These are phyloP conservation scores for Sphaerodactylus townsendi DNA, from an alignment of 2,113 vertebrate species.

Conservation along the genomic window DNA sequence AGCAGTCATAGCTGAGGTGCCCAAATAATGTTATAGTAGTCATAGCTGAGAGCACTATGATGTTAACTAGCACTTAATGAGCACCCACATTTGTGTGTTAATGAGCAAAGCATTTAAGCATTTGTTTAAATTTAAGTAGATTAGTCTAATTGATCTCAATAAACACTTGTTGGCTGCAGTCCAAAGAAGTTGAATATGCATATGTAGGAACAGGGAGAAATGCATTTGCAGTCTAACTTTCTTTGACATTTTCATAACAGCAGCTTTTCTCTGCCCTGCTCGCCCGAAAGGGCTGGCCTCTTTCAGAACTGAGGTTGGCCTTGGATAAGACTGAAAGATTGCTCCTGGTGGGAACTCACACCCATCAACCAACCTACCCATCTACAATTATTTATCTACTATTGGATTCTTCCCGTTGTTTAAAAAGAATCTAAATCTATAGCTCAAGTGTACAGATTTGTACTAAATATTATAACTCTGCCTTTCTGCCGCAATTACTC, in stretches of 20 bases:
- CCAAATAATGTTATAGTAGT: not conserved
- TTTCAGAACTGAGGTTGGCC: not conserved
- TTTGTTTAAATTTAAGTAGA: not conserved
- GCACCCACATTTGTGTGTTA: not conserved
- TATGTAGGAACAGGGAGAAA: not conserved
- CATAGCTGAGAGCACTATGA: not conserved
- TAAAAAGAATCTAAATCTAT: slow-evolving; percentile 11
- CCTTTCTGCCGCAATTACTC: too few relatives aligned
- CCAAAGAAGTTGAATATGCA: not conserved
- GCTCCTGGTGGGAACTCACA: not conserved
- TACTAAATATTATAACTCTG: too few relatives aligned
- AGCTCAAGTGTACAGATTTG: not conserved
- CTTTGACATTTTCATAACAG: not conserved
- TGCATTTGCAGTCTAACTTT: not conserved
- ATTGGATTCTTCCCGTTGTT: not conserved
- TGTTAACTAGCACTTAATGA: not conserved
- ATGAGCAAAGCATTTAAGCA: not conserved
- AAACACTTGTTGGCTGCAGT: not conserved
- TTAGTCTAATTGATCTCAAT: not conserved
- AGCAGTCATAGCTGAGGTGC: not conserved
- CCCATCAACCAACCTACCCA: too few relatives aligned
- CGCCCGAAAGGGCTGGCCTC: not conserved
- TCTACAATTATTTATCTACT: not conserved
- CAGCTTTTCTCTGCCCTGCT: too few relatives aligned
- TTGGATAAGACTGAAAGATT: not conserved